These are phyloP conservation scores for Anarrhichthys ocellatus DNA, from an alignment of 2,113 vertebrate genomes.

Conservation along the genomic window DNA sequence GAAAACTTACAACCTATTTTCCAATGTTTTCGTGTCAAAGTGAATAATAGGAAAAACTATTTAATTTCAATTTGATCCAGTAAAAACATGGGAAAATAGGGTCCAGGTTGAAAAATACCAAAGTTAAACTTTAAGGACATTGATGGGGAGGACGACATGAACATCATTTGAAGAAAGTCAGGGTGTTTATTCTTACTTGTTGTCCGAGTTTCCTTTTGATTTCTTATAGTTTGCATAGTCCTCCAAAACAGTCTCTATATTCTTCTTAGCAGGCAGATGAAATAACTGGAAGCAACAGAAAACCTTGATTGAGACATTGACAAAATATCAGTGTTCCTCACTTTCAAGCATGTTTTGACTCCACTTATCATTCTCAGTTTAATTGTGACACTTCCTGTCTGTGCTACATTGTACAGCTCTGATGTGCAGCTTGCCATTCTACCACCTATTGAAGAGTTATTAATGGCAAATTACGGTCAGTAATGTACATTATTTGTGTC, in stretches of 20 bases:
- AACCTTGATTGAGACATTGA: not conserved
- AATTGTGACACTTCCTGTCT: not conserved
- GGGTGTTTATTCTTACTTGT: conserved; percentile 86
- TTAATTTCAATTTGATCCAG: no score
- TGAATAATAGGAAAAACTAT: no score
- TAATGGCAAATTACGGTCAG: no score
- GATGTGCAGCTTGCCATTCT: not conserved
- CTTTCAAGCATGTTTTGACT: not conserved
- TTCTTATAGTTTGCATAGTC: conserved; percentile 99
- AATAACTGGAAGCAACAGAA: conserved; percentile 87
- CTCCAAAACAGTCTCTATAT: conserved; percentile 93
- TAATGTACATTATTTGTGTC: no score
- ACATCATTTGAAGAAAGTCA: not conserved
- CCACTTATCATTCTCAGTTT: not conserved
- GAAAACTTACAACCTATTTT: no score
- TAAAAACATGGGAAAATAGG: not conserved
- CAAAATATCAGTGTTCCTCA: not conserved
- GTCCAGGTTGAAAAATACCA: not conserved
- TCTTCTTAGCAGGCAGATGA: conserved; percentile 97
- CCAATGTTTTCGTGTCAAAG: no score
- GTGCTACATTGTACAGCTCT: not conserved
- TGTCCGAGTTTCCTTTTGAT: conserved; percentile 96
- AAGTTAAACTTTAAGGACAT: not conserved
- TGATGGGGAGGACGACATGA: not conserved
- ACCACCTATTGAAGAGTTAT: not conserved